Evolutionary conservation across 1,140 invertebrate genomes (phyloP), one percentile per base, ranked within the genome.

Genomic region (Zaprionus camerounensis): DNA sequence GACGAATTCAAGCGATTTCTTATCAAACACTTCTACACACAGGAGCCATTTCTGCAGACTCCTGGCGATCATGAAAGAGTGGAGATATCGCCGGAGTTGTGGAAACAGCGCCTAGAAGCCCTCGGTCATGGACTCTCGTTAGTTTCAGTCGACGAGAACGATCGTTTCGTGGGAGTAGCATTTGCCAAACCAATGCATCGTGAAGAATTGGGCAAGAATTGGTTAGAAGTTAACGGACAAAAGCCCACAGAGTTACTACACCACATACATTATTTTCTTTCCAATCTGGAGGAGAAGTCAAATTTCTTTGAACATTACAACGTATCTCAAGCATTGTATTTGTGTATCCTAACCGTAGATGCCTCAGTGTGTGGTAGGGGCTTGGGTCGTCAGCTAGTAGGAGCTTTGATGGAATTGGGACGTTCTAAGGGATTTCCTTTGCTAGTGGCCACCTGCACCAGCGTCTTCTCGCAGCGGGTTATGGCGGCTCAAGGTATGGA

Each of bases 401-500:
- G 49, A 5, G 63, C 62, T 36, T 28, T 79, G 5, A 74, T 87
- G 1, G 67, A 80, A 3, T 5, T 82, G 28, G 83, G 67, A 2
- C 71, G 77, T 0, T 2, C 57, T 9, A 67, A 65, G 13, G 70
- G 73, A 7, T 78, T 55, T 13, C 63, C 83, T 1, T 31, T 80
- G 12, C 38, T 87, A 44, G 36, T 64, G n/a, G 53, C 73, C 5
- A 78, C 80, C 70, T 87, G 83, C 64, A 81, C 84, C 12, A 78
- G 80, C 31, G 20, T 59, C 34, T 61, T 80, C 69, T 81, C 85
- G 1, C 55, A 41, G 1, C 66, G 79, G 0, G 66, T 76, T 1
- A 81, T 76, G 67, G 34, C 62, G n/a, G 58, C 56, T 2, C 28
- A 81, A 5, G 44, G 83, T 6, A 65, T 85, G 67, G 66, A 81